These are phyloP conservation scores for Anoncus sp. DNA, from an alignment of 2,888 invertebrate genomes.

Conservation along the genomic window DNA sequence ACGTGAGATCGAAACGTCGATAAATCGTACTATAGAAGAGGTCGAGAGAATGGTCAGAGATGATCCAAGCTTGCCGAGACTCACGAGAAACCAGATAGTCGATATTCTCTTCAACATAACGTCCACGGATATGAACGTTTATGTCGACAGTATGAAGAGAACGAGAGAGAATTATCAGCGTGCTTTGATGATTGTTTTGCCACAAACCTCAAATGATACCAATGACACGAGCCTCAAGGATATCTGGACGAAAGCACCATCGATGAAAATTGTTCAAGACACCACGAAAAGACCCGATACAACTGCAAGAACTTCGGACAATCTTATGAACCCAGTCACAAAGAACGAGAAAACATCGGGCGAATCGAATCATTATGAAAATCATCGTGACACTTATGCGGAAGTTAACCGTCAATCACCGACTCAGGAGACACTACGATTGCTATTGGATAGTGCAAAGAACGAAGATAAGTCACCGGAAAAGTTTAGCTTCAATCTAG, in stretches of 20 bases:
- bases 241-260: slow-evolving; percentile 87
- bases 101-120: slow-evolving; percentile 87
- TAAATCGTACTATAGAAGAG: slow-evolving; percentile 86
- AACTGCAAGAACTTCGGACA: neutral
- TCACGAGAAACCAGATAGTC: slow-evolving; percentile 88
- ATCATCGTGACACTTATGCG: slow-evolving; percentile 72
- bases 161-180: slow-evolving; percentile 82
- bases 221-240: slow-evolving; percentile 86
- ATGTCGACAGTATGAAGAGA: slow-evolving; percentile 77
- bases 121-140: slow-evolving; percentile 70
- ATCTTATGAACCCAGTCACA: slow-evolving; percentile 34
- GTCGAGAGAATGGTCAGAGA: slow-evolving; percentile 87
- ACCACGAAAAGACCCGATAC: slow-evolving; percentile 61
- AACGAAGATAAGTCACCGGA: slow-evolving; percentile 71
- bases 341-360: slow-evolving; percentile 17
- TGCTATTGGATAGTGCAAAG: slow-evolving; percentile 22
- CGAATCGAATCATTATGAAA: slow-evolving; percentile 62
- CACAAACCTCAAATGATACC: slow-evolving; percentile 86
- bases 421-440: slow-evolving; percentile 55
- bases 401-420: slow-evolving; percentile 65
- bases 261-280: slow-evolving; percentile 85
- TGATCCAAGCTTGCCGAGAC: slow-evolving; percentile 87
- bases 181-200: slow-evolving; percentile 88
- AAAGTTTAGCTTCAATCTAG: slow-evolving; percentile 76
- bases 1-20: slow-evolving; percentile 78